Evolutionary conservation across 2,797 vertebrate species (phyloP).

Genomic region (Myripristis murdjan): DNA sequence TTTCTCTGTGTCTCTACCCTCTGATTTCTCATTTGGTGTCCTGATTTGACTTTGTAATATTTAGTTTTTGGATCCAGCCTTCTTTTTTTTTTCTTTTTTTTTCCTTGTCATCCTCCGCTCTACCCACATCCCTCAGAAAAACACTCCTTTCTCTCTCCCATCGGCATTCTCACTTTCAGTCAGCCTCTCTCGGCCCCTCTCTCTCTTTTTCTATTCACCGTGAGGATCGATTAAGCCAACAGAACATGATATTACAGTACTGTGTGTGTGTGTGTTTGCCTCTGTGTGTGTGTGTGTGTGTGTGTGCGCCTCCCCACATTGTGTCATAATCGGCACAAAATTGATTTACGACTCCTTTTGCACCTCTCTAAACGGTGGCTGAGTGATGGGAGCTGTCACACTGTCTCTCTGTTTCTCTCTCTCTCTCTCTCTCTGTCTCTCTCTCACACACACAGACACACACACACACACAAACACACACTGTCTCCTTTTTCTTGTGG

Average conservation of each 20-base stretch:
- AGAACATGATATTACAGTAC: constrained; percentile 64
- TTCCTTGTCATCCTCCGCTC: neutral
- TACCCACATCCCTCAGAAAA: neutral
- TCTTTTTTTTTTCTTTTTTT: neutral
- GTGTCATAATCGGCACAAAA: constrained; percentile 75
- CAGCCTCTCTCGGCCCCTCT: constrained; percentile 26
- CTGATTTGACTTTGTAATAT: neutral
- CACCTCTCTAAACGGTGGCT: constrained; percentile 76
- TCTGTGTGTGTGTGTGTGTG: constrained; percentile 14
- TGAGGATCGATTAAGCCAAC: constrained; percentile 73
- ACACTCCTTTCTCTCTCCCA: neutral
- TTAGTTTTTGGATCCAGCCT: neutral
- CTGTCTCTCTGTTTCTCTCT: too few species aligned
- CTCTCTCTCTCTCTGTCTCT: neutral
- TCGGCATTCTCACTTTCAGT: constrained; percentile 11
- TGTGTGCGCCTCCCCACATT: constrained; percentile 56
- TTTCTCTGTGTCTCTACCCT: constrained; percentile 8
- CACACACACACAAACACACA: constrained; percentile 22
- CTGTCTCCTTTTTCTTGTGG: constrained; percentile 30
- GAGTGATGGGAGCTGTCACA: constrained; percentile 79
- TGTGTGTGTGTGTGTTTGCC: constrained; percentile 7
- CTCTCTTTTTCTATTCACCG: constrained; percentile 34
- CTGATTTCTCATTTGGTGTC: constrained; percentile 26
- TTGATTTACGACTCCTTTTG: constrained; percentile 79
- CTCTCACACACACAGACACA: constrained; percentile 23